These are phyloP conservation scores for Chamaea fasciata DNA, from an alignment of 2,113 vertebrate species.

Conservation along the genomic window DNA sequence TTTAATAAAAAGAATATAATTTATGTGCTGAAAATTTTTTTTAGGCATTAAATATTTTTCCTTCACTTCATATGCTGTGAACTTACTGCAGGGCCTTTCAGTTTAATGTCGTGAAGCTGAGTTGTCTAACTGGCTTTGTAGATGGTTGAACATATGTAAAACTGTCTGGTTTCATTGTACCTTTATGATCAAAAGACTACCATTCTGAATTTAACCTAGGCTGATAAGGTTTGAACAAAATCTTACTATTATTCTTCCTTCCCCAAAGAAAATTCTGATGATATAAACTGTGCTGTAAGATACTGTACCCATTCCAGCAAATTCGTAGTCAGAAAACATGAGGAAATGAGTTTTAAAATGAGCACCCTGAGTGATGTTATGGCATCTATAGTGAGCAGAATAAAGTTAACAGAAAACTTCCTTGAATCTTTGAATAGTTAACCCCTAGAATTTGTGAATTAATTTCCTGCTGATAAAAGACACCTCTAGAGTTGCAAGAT, in stretches of 20 bases:
- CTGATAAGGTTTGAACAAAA: not conserved
- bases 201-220: not conserved
- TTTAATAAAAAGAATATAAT: not conserved
- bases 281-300: not conserved
- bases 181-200: not conserved
- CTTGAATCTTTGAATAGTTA: not conserved
- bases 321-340: not conserved
- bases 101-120: not conserved
- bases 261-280: not conserved
- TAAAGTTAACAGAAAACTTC: not conserved
- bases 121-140: not conserved
- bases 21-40: not conserved
- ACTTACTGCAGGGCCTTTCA: not conserved
- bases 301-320: not conserved
- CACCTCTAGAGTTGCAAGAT: not conserved
- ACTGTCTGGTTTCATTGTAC: not conserved
- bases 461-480: not conserved
- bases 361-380: not conserved
- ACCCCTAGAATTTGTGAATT: not conserved
- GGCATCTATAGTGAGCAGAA: not conserved
- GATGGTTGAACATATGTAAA: not conserved
- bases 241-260: not conserved
- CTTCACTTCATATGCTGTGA: not conserved
- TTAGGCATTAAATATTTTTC: not conserved
- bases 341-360: not conserved